Conservation (phyloP, 2,888 invertebrate genomes). For the Smittia sp. region DNA sequence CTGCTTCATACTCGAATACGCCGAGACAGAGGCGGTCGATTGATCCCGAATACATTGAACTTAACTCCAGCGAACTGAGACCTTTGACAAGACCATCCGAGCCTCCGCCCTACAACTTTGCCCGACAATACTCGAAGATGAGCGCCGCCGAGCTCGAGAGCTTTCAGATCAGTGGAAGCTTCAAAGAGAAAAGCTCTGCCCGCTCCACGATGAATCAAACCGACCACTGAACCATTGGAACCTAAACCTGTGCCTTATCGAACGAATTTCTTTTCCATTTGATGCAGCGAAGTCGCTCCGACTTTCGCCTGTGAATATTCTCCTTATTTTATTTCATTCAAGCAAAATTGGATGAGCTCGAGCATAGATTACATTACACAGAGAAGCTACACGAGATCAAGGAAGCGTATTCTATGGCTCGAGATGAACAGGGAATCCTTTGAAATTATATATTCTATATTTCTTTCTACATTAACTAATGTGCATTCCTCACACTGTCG, state of each 20-base stretch:
- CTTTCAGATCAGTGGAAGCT: constrained; percentile 14
- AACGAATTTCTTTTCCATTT: not conserved
- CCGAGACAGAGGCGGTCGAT: constrained; percentile 23
- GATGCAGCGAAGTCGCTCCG: too few species aligned
- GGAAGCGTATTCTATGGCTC: too few species aligned
- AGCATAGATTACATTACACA: too few species aligned
- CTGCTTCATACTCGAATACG: constrained; percentile 44
- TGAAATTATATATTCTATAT: too few species aligned
- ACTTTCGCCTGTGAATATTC: too few species aligned
- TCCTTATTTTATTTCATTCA: too few species aligned
- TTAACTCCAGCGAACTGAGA: constrained; percentile 21
- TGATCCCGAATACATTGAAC: constrained; percentile 37
- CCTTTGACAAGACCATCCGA: constrained; percentile 44
- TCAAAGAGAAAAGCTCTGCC: not conserved
- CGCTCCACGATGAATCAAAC: not conserved
- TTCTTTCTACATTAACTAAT: too few species aligned
- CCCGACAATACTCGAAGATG: constrained; percentile 47
- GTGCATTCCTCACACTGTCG: too few species aligned
- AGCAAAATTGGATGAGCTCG: too few species aligned
- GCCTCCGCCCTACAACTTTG: constrained; percentile 82
- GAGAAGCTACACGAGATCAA: too few species aligned
- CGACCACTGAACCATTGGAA: not conserved
- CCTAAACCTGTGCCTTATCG: constrained; percentile 13
- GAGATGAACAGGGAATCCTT: too few species aligned
- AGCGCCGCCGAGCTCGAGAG: constrained; percentile 24